Evolutionary conservation across 2,113 vertebrate genomes (phyloP).

Genomic region (Hipposideros armiger): DNA sequence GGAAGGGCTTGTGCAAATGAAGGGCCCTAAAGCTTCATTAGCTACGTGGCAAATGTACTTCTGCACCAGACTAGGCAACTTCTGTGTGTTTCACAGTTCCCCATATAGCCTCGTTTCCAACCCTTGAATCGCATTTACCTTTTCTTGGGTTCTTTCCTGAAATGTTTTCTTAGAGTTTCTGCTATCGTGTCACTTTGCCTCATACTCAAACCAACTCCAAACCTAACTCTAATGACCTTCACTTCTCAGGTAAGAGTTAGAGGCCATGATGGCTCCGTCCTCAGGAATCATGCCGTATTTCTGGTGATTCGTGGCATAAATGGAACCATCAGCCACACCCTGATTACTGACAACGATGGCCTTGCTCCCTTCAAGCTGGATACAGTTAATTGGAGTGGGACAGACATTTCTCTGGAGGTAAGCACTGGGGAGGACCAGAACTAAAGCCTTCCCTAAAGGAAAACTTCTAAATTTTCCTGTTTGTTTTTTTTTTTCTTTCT

Average conservation of each 20-base stretch:
- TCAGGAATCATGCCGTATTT: conserved; percentile 49
- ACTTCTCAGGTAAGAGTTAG: conserved; percentile 55
- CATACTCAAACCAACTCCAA: not conserved
- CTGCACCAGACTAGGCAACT: not conserved
- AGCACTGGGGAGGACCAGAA: not conserved
- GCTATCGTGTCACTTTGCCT: not conserved
- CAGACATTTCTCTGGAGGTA: conserved; percentile 64
- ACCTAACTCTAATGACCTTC: not conserved
- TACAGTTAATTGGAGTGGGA: conserved; percentile 25
- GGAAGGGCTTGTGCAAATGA: not conserved
- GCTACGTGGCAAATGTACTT: not conserved
- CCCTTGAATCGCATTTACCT: not conserved
- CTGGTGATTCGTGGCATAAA: not conserved
- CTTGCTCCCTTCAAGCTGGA: conserved; percentile 58
- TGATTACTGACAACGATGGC: not conserved
- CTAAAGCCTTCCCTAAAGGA: not conserved
- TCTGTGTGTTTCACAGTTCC: not conserved
- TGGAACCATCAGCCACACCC: not conserved
- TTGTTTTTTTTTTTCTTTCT: not conserved
- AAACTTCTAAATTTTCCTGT: not conserved
- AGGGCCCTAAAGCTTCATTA: not conserved
- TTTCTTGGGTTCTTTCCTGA: not conserved
- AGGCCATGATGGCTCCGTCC: not conserved
- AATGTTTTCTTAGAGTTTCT: conserved; percentile 33
- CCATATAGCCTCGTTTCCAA: not conserved